Conservation (phyloP, 2,888 invertebrate genomes). For the Tineola bisselliella region DNA sequence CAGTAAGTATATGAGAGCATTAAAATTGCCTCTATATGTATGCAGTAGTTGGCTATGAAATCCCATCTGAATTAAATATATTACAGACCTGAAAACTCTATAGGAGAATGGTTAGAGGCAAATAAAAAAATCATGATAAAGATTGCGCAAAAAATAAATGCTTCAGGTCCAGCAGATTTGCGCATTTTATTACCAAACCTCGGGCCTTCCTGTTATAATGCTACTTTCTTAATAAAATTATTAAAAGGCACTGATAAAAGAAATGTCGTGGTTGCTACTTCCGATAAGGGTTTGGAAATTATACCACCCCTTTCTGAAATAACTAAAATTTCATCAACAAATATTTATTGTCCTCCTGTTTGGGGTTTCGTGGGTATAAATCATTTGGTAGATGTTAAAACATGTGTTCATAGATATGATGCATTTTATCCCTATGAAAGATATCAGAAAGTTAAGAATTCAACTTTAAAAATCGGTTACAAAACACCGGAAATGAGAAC, state of each 20-base stretch:
- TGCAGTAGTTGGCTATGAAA: too few relatives aligned
- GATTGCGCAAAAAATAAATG: slow-evolving; percentile 59
- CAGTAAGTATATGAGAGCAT: slow-evolving; percentile 27
- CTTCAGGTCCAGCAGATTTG: slow-evolving; percentile 49
- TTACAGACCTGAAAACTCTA: slow-evolving; percentile 32
- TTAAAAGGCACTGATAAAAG: slow-evolving; percentile 41
- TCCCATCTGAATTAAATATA: too few relatives aligned
- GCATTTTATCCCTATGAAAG: slow-evolving; percentile 59
- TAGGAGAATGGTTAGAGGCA: slow-evolving; percentile 45
- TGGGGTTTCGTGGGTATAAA: slow-evolving; percentile 72
- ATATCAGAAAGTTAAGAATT: slow-evolving; percentile 53
- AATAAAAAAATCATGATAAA: slow-evolving; percentile 44
- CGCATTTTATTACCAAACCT: slow-evolving; percentile 62
- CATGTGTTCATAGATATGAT: slow-evolving; percentile 62
- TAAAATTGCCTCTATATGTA: not conserved
- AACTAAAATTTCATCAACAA: slow-evolving; percentile 48
- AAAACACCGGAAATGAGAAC: slow-evolving; percentile 62
- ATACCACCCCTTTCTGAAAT: slow-evolving; percentile 46
- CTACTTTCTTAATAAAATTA: slow-evolving; percentile 49
- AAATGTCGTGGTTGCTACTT: slow-evolving; percentile 67
- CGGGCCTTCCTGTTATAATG: slow-evolving; percentile 69
- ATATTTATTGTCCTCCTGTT: slow-evolving; percentile 69
- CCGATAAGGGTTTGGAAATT: slow-evolving; percentile 63
- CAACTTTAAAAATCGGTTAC: slow-evolving; percentile 59
- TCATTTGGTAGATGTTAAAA: slow-evolving; percentile 62